phyloP scores from a whole-genome alignment of 2,888 invertebrate species.

The Argynnis bischoffii region DNA sequence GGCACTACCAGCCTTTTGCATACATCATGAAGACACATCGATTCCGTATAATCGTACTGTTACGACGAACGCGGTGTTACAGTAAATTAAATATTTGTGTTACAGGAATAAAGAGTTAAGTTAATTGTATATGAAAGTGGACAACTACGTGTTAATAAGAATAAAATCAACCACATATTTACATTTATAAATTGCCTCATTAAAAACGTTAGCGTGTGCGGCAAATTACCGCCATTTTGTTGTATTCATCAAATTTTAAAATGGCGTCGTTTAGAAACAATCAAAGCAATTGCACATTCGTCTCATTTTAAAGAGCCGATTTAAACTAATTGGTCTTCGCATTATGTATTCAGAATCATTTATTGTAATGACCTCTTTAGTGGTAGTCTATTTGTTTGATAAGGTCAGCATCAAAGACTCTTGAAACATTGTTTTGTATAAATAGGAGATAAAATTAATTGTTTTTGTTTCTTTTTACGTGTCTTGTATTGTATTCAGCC shows the following conservation, averaged over 20 bases:
- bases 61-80: too few relatives aligned
- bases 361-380: conserved; percentile 6
- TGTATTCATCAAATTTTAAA: conserved; percentile 43
- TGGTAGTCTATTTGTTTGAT: conserved; percentile 15
- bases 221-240: conserved; percentile 45
- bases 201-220: conserved; percentile 35
- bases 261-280: conserved; percentile 42
- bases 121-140: too few relatives aligned
- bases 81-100: too few relatives aligned
- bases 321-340: conserved; percentile 41
- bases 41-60: too few relatives aligned
- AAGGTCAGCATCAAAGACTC: background rate
- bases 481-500: too few relatives aligned
- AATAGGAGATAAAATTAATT: background rate
- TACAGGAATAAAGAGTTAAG: too few relatives aligned
- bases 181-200: conserved; percentile 8
- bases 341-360: conserved; percentile 27
- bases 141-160: background rate
- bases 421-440: background rate
- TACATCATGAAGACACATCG: too few relatives aligned
- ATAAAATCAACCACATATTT: background rate
- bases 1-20: too few relatives aligned
- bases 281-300: conserved; percentile 26
- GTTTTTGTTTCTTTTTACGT: background rate
- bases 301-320: conserved; percentile 38